Base-by-base conservation (phyloP, 2,797 vertebrate species). In the Coluber constrictor region DNA sequence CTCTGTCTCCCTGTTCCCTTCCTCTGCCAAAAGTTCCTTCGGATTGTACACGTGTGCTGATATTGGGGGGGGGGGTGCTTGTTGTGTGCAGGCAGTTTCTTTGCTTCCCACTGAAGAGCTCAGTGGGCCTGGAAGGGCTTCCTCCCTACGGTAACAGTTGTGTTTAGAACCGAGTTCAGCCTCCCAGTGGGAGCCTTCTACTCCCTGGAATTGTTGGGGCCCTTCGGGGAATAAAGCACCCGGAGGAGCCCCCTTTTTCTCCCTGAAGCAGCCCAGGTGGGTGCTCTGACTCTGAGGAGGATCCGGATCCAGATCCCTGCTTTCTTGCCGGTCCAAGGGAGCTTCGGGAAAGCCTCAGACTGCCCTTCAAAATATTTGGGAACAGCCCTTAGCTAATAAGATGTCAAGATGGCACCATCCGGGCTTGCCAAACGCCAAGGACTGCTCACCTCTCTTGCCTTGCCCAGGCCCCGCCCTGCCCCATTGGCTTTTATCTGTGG, bases 371-470 rank as follows among this genome's bases (percentile, higher is more conserved):
- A 10, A 9, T 3, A 20, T 9, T 9, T 20, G 12, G 87, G 13
- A 3, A 4, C 16, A 54, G 51, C 16, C 12, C 7, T 9, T 43
- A 9, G 87, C 6, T 16, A n/a, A 0, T 0, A 1, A 7, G 63
- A 13, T 3, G 61, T 13, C 3, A 12, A 27, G 25, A 8, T 3
- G 60, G 10, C 1, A 8, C 79, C 3, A 29, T 4, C 0, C 55
- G 25, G 0, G 4, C 54, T n/a, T 23, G 4, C 6, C 0, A 2
- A 51, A 5, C 3, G 3, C 3, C 6, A 5, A 29, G 20, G 20
- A 59, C 29, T 12, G 18, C 27, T 12, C 20, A 0, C 63, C 12
- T 12, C 27, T 51, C 37, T 8, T 1, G n/a, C 8, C 3, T 59
- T 13, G 4, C 29, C n/a, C 54, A 3, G n/a, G 2, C 11, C 25